A percentile compares a stretch with the other conserved stretches of the same genome.
phyloP scores from a whole-genome alignment of 1,140 invertebrate genomes.

The Macrostomum lignano region DNA sequence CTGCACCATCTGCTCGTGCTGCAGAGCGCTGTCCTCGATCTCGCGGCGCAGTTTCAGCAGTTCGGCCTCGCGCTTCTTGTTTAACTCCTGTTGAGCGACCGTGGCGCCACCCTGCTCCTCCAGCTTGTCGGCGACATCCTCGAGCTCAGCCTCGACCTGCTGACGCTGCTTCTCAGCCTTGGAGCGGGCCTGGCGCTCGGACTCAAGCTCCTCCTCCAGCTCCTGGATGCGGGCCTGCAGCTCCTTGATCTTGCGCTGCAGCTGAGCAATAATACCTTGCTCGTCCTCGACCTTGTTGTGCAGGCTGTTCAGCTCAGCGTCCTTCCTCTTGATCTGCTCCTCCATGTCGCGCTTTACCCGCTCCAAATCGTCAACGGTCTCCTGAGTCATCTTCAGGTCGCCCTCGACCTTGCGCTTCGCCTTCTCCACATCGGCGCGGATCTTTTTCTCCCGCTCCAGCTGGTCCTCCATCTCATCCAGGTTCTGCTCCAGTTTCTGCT shows the following conservation, averaged over 20 bases:
- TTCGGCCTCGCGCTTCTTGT: constrained; percentile 96
- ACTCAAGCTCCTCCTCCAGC: constrained; percentile 83
- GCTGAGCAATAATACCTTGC: constrained; percentile 67
- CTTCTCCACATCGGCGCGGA: constrained; percentile 86
- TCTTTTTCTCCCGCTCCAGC: constrained; percentile 89
- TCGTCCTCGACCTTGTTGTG: constrained; percentile 89
- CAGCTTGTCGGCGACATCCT: constrained; percentile 51
- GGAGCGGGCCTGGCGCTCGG: constrained; percentile 58
- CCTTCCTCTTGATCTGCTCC: constrained; percentile 46
- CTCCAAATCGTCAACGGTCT: constrained; percentile 80
- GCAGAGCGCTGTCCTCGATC: constrained; percentile 86
- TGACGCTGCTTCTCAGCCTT: constrained; percentile 16
- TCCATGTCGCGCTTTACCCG: constrained; percentile 89
- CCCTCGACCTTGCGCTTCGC: constrained; percentile 65
- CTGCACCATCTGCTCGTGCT: constrained; percentile 74
- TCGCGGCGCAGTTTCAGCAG: constrained; percentile 85
- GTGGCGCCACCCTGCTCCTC: constrained; percentile 96
- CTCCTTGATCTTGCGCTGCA: constrained; percentile 95
- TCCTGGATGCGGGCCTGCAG: constrained; percentile 51
- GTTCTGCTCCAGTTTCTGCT: constrained; percentile 84
- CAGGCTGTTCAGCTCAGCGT: constrained; percentile 73
- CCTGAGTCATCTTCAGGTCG: constrained; percentile 70
- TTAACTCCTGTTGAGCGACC: constrained; percentile 72
- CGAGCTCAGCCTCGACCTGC: constrained; percentile 4
- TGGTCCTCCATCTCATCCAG: constrained; percentile 40